Conservation (phyloP, 1,140 invertebrate genomes). For the Megathymus violae region DNA sequence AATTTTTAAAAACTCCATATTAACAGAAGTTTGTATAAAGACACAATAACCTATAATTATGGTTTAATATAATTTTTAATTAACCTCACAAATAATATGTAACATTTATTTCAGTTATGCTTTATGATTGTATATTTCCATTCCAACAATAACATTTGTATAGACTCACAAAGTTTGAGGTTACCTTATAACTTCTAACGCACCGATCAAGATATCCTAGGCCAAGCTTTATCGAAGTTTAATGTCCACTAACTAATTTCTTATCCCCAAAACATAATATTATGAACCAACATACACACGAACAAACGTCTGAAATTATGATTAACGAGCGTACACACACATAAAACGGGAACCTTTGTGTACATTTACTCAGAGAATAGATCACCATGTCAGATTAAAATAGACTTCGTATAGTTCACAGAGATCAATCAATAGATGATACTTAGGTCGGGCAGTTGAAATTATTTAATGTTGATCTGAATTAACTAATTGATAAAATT, state of each 20-base stretch:
- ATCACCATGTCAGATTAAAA: constrained; percentile 70
- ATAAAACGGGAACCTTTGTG: constrained; percentile 50
- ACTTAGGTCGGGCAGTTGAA: constrained; percentile 35
- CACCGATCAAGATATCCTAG: constrained; percentile 46
- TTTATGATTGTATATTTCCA: too few species aligned
- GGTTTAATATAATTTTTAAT: too few species aligned
- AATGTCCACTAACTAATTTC: constrained; percentile 84
- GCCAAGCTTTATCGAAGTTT: constrained; percentile 64
- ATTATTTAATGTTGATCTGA: constrained; percentile 3
- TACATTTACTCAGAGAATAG: constrained; percentile 63
- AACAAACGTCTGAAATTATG: constrained; percentile 82
- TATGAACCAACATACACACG: constrained; percentile 77
- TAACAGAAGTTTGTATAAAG: too few species aligned
- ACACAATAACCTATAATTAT: too few species aligned
- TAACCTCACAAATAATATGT: too few species aligned
- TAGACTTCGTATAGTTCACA: constrained; percentile 49
- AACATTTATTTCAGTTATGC: too few species aligned
- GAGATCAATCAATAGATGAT: constrained; percentile 58
- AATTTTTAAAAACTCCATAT: too few species aligned
- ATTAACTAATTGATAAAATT: too few species aligned
- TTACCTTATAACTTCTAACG: too few species aligned
- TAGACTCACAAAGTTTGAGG: too few species aligned
- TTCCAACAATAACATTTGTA: too few species aligned
- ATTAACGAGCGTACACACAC: constrained; percentile 80
- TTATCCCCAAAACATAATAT: constrained; percentile 83